Evolutionary conservation across 2,888 invertebrate species (phyloP).

Genomic region (Platycheirus rosarum): DNA sequence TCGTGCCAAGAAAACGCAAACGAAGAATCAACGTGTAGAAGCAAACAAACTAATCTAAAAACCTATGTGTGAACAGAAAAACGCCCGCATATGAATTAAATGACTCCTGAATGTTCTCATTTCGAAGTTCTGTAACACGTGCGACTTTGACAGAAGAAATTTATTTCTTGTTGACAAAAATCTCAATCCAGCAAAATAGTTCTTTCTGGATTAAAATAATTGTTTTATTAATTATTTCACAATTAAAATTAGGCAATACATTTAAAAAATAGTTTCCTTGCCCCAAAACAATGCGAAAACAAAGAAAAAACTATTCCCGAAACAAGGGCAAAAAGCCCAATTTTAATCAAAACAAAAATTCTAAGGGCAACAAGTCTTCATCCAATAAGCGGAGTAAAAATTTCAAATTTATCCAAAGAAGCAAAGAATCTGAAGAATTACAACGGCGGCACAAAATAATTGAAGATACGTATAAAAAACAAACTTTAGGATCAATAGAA

Average conservation of each 20-base stretch:
- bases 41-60: no score
- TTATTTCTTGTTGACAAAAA: conserved; percentile 33
- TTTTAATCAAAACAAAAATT: conserved; percentile 23
- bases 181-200: neutral
- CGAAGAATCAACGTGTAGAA: no score
- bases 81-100: no score
- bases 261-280: no score
- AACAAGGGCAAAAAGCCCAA: conserved; percentile 41
- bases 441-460: conserved; percentile 76
- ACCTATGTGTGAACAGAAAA: no score
- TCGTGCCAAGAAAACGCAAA: no score
- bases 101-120: conserved; percentile 13
- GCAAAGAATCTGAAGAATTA: conserved; percentile 79
- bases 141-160: conserved; percentile 21
- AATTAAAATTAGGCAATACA: no score
- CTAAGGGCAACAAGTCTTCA: conserved; percentile 25
- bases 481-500: conserved; percentile 19
- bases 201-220: neutral
- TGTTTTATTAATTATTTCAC: neutral
- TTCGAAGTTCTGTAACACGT: conserved; percentile 31
- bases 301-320: conserved; percentile 60
- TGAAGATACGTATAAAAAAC: conserved; percentile 72
- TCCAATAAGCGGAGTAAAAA: conserved; percentile 75
- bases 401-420: conserved; percentile 78
- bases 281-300: conserved; percentile 55